Base-by-base conservation (phyloP, 2,888 invertebrate genomes). In the Rhogogaster chlorosoma region DNA sequence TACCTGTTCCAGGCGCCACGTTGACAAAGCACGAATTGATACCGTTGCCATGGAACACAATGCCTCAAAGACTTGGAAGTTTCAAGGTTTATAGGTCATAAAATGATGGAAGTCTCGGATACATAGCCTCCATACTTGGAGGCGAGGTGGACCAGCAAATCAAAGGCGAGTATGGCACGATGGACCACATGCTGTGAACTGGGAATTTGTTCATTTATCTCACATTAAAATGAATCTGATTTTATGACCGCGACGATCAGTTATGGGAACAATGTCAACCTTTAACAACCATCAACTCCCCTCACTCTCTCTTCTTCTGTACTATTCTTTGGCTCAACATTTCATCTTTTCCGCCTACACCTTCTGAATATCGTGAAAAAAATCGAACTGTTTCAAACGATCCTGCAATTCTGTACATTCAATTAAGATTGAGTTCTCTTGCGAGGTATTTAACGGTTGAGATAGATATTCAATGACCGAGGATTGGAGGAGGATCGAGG, bases 11-110 rank as follows among this genome's bases (percentile, higher is more conserved):
- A 64, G 84, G 84, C 85, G 87, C 84, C 67, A 84, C 84, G 82
- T 38, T 67, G 29, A 71, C 83, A 73, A 83, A 42, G 32, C 67
- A 67, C 42, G 61, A 75, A 42, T 78, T 67, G 64, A 32, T 70
- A 71, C 77, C 42, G 64, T 73, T 57, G 86, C 57, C 22, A 38
- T 61, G 83, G 53, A 70, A 64, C 70, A 84, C 73, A 85, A 86
- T 73, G 38, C 75, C 83, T 86, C 84, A 87, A 88, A 80, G 61
- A 61, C 61, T 77, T 18, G n/a, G 38, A 38, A 80, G 61, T 61
- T 61, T 15, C 22, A 88, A 88, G 87, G 88, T 90, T 89, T 89
- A 88, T 88, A 84, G 89, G 86, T 88, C 89, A 87, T 90, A 88
- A 89, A 89, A 88, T 82, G 83, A 84, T 53, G 85, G 80, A 80